A percentile compares a stretch with the other conserved stretches of the same genome.
phyloP scores from a whole-genome alignment of 2,113 vertebrate species.

The Xenopus borealis region DNA sequence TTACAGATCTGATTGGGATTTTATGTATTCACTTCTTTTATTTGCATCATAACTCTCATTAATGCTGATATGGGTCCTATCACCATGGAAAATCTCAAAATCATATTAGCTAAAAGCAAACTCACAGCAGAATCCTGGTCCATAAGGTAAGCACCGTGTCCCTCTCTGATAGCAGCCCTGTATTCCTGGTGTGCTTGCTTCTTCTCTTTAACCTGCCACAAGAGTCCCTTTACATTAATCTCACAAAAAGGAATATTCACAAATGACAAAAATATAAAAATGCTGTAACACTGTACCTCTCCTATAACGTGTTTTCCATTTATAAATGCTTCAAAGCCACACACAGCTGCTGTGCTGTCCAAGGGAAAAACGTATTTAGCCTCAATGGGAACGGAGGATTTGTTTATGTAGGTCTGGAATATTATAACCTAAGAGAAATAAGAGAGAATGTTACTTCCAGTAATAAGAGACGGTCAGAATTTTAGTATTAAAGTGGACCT shows the following conservation, averaged over 20 bases:
- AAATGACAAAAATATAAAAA: background rate
- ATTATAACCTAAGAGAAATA: conserved; percentile 69
- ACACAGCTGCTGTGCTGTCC: conserved; percentile 80
- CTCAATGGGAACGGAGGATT: conserved; percentile 70
- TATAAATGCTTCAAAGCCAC: conserved; percentile 88
- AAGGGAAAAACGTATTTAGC: conserved; percentile 86
- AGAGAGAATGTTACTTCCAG: background rate
- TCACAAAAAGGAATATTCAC: conserved; percentile 3
- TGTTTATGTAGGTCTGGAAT: conserved; percentile 83
- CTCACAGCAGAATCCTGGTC: conserved; percentile 79
- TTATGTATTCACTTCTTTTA: too few relatives aligned
- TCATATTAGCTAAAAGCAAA: background rate
- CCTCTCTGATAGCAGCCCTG: conserved; percentile 67
- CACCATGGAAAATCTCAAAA: too few relatives aligned
- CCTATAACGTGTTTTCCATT: conserved; percentile 82
- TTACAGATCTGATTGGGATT: too few relatives aligned
- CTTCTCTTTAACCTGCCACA: conserved; percentile 81
- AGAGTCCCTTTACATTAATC: conserved; percentile 32
- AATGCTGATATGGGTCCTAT: too few relatives aligned
- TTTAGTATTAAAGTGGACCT: too few relatives aligned
- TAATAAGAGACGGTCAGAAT: background rate
- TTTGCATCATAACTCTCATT: too few relatives aligned
- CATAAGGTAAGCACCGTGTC: conserved; percentile 84
- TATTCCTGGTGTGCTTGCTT: conserved; percentile 74
- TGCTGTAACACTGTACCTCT: conserved; percentile 63